A percentile compares a stretch with the other conserved stretches of the same genome.
Evolutionary conservation across 2,113 vertebrate genomes (phyloP).

Genomic region (Triplophysa dalaica): DNA sequence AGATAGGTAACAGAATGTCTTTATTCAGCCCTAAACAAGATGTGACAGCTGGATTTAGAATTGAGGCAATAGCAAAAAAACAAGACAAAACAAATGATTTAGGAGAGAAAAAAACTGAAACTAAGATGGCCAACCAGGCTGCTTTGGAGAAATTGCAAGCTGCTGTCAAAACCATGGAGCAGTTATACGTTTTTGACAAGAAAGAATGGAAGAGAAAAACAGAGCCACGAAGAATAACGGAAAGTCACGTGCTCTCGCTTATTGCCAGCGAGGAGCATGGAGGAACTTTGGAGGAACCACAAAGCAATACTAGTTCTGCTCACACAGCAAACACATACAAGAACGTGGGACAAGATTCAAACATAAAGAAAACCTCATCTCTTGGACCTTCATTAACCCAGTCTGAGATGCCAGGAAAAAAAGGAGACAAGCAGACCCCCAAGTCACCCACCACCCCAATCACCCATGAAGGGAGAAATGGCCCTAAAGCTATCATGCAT

Average conservation of each 20-base stretch:
- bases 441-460: constrained; percentile 28
- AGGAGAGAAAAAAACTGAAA: constrained; percentile 71
- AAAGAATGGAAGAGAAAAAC: constrained; percentile 92
- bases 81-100: constrained; percentile 67
- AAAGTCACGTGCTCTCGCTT: constrained; percentile 87
- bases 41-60: constrained; percentile 68
- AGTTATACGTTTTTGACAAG: constrained; percentile 87
- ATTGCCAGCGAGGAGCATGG: constrained; percentile 73
- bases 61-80: constrained; percentile 74
- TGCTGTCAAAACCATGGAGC: constrained; percentile 94
- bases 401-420: constrained; percentile 31
- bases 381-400: constrained; percentile 45
- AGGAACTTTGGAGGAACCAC: constrained; percentile 51
- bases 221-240: constrained; percentile 73
- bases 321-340: constrained; percentile 47
- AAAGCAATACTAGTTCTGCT: neutral
- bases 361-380: constrained; percentile 65
- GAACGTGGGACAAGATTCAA: constrained; percentile 64
- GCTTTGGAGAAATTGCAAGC: constrained; percentile 91
- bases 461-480: constrained; percentile 47
- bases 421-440: constrained; percentile 52
- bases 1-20: constrained; percentile 70
- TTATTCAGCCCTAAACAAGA: constrained; percentile 70
- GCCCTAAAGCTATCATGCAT: constrained; percentile 17
- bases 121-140: constrained; percentile 67